These are phyloP conservation scores for Leptinotarsa haldemani DNA, from an alignment of 2,888 invertebrate species.

Conservation along the genomic window DNA sequence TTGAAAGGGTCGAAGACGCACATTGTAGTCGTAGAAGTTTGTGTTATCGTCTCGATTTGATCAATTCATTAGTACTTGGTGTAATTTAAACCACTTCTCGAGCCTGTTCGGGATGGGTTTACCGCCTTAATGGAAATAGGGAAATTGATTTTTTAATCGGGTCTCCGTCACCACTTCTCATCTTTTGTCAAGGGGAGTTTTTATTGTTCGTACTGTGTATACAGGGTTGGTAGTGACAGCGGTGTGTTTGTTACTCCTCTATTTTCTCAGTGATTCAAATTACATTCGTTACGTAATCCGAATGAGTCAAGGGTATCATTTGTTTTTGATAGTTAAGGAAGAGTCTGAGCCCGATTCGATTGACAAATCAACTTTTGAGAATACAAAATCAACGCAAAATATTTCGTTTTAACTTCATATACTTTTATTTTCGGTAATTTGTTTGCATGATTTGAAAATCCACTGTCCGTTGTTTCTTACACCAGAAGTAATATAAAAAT, in stretches of 20 bases:
- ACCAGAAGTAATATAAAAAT: too few relatives aligned
- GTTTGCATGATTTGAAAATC: too few relatives aligned
- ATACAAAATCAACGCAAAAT: too few relatives aligned
- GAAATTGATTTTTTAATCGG: constrained; percentile 12
- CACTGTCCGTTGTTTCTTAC: too few relatives aligned
- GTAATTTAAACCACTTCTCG: constrained; percentile 25
- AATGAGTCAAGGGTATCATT: neutral
- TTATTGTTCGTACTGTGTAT: neutral
- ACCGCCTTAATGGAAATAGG: constrained; percentile 5
- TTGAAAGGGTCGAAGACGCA: constrained; percentile 32
- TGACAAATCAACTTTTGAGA: too few relatives aligned
- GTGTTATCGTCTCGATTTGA: constrained; percentile 29
- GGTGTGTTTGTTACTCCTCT: neutral
- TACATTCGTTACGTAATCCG: neutral
- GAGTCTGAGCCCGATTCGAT: too few relatives aligned
- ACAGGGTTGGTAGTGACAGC: neutral
- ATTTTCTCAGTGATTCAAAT: neutral
- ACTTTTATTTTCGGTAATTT: too few relatives aligned
- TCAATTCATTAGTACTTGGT: constrained; percentile 28
- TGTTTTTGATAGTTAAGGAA: too few relatives aligned
- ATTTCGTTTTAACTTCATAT: too few relatives aligned
- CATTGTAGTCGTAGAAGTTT: constrained; percentile 24
- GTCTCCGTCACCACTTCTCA: neutral
- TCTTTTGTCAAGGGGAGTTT: neutral
- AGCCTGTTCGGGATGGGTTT: constrained; percentile 5